Base-by-base conservation (phyloP, 2,888 invertebrate species). In the Nomada lathburiana region DNA sequence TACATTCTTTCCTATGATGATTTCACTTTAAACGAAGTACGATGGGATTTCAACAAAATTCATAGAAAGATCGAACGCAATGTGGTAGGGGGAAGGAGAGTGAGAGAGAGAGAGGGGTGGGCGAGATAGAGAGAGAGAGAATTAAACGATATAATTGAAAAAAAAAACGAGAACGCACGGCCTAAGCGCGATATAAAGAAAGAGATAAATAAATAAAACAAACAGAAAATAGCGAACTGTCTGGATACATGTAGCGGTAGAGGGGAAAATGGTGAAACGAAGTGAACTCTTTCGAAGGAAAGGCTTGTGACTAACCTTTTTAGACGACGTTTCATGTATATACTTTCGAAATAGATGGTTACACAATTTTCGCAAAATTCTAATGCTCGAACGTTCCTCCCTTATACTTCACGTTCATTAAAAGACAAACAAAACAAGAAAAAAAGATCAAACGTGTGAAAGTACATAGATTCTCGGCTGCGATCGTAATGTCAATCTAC, bases 131-230 rank as follows among this genome's bases (percentile, higher is more conserved):
- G 10, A 18, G 26, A 68, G 10, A 50, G 23, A 16, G 63, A 16
- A n/a, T 0, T 9, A 16, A 52, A 2, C 7, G 9, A 62, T 2
- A 18, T 42, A 65, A 29, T 23, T 47, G 36, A 36, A 26, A 2
- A 26, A 36, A 70, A 44, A 76, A 81, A 84, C 67, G 67, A 76
- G 77, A 64, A 78, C 67, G 87, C 68, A 90, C 90, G 91, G 91
- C 91, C 91, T 91, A 91, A 90, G 78, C 62, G 79, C 72, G 67
- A 76, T 64, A 68, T 74, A 71, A 20, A 23, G 23, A 13, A 57
- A 57, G 7, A 57, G 4, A 13, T 20, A 23, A 57, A 57, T 10
- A 26, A 26, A 23, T 36, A 36, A 9, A 36, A 36, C 5, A 29
- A 36, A 36, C 5, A 36, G 7, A 36, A 36, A 36, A 36, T 5